A percentile compares a stretch with the other conserved stretches of the same genome.
These are phyloP conservation scores for Cephus spinipes DNA, from an alignment of 2,888 invertebrate species.

Conservation along the genomic window DNA sequence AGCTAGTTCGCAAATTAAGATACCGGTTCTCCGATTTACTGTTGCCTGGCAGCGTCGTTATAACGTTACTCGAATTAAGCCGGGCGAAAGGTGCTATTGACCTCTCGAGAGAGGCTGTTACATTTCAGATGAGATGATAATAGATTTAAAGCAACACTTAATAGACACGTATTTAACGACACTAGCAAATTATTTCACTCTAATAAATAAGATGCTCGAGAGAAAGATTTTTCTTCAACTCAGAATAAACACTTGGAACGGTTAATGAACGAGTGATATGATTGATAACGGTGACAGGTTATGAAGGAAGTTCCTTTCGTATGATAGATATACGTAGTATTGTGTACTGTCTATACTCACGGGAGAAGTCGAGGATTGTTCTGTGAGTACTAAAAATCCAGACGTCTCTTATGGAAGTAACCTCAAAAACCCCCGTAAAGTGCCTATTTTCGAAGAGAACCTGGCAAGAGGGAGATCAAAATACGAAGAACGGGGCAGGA, in stretches of 20 bases:
- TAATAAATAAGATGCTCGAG: neutral
- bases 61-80: neutral
- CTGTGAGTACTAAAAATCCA: slow-evolving; percentile 9
- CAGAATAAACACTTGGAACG: neutral
- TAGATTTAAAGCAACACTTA: neutral
- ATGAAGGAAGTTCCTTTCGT: neutral
- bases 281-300: neutral
- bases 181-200: neutral
- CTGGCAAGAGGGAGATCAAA: slow-evolving; percentile 13
- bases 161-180: neutral
- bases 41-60: neutral
- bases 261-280: neutral
- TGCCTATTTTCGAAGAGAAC: slow-evolving; percentile 38
- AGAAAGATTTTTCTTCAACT: neutral
- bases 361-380: neutral
- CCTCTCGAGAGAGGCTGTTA: neutral
- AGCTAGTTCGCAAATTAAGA: neutral
- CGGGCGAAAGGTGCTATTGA: neutral
- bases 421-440: slow-evolving; percentile 43
- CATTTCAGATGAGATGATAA: neutral
- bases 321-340: neutral
- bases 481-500: slow-evolving; percentile 7
- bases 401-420: slow-evolving; percentile 42
- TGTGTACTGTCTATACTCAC: slow-evolving; percentile 11
- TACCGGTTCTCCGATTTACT: neutral